phyloP scores from a whole-genome alignment of 2,113 vertebrate species.

The Sorex fumeus region DNA sequence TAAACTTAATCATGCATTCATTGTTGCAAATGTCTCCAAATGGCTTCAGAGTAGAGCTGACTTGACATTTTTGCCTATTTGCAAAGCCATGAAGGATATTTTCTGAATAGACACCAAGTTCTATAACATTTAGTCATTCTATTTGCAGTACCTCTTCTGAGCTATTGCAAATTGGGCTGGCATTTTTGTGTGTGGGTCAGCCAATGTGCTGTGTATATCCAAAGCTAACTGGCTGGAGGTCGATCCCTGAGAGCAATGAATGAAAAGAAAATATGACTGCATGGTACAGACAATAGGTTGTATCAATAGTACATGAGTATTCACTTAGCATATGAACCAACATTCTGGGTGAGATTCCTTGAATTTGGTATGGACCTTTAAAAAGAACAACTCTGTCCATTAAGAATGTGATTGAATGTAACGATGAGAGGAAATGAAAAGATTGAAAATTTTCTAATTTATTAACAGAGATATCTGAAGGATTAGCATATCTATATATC shows the following conservation, averaged over 20 bases:
- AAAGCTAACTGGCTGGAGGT: neutral
- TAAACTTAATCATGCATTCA: conserved; percentile 86
- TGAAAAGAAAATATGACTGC: neutral
- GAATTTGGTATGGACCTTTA: too few species aligned
- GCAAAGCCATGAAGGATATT: conserved; percentile 79
- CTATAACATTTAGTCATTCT: conserved; percentile 61
- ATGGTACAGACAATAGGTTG: neutral
- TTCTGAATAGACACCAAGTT: conserved; percentile 74
- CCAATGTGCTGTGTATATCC: neutral
- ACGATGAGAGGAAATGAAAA: neutral
- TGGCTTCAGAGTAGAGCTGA: conserved; percentile 81
- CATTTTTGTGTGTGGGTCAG: neutral
- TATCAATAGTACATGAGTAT: neutral
- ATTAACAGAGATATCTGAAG: too few species aligned
- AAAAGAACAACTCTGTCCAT: neutral
- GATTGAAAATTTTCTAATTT: neutral
- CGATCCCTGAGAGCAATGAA: neutral
- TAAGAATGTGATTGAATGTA: neutral
- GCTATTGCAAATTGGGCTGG: neutral
- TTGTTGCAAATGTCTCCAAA: conserved; percentile 85
- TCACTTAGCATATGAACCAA: neutral
- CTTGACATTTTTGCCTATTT: conserved; percentile 80
- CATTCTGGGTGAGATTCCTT: neutral
- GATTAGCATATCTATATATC: too few species aligned
- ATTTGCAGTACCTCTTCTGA: conserved; percentile 38